Conservation (phyloP, 1,140 invertebrate species). For the Calosoma granatense region DNA sequence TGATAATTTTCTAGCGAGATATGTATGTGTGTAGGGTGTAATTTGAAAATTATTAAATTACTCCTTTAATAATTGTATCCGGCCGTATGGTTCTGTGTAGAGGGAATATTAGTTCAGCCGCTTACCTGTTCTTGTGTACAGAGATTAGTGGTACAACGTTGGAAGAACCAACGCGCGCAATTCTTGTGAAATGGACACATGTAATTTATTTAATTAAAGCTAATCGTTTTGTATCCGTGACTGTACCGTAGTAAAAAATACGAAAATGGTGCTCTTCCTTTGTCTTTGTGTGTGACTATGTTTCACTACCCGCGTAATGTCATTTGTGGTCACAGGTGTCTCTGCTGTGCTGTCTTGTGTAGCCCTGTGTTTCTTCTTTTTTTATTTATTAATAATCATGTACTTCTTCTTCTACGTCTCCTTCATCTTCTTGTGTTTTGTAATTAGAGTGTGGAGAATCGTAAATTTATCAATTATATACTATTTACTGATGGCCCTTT, state of each 20-base stretch:
- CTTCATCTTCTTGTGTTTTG: background rate
- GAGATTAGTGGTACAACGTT: background rate
- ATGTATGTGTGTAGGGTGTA: too few relatives aligned
- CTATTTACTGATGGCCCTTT: too few relatives aligned
- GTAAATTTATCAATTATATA: background rate
- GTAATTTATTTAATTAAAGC: slow-evolving; percentile 8
- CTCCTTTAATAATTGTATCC: background rate
- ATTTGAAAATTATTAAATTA: background rate
- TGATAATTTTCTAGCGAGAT: too few relatives aligned
- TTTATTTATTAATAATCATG: too few relatives aligned
- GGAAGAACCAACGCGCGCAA: background rate
- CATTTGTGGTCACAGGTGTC: slow-evolving; percentile 1
- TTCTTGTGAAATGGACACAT: slow-evolving; percentile 7
- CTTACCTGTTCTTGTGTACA: too few relatives aligned
- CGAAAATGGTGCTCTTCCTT: background rate
- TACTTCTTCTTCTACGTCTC: background rate
- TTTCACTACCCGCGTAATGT: background rate
- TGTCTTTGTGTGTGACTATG: background rate
- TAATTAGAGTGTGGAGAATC: background rate
- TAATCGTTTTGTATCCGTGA: slow-evolving; percentile 9
- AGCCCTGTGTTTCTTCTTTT: background rate
- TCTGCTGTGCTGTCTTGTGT: background rate
- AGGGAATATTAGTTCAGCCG: too few relatives aligned
- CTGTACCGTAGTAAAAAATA: slow-evolving; percentile 1
- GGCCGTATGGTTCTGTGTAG: too few relatives aligned